A percentile compares a stretch with the other conserved stretches of the same genome.
Conservation (phyloP, 92 coral and sea anemone genomes). For the Umimayanthus kanabou region DNA sequence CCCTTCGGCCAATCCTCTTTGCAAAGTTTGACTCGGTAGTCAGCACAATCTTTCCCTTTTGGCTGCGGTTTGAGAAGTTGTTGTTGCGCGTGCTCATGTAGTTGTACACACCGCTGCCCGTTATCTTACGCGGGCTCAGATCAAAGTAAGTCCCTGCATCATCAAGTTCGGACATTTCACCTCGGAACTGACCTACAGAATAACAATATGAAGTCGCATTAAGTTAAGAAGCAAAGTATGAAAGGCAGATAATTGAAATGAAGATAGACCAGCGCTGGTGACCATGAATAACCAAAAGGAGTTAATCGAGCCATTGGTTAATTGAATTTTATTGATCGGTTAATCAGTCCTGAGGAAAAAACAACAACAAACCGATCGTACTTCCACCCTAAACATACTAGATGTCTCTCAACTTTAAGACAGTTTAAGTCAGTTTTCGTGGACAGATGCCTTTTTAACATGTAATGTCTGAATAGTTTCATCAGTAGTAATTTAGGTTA, state of each 20-base stretch:
- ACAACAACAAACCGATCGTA: no score
- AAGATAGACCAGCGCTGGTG: no score
- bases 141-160: constrained; percentile 98
- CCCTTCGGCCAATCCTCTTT: constrained; percentile 77
- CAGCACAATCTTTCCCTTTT: constrained; percentile 85
- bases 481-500: no score
- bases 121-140: constrained; percentile 85
- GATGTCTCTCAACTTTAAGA: no score
- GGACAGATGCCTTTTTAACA: no score
- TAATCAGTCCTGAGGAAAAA: no score
- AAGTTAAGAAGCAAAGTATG: neutral
- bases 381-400: no score
- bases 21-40: constrained; percentile 58
- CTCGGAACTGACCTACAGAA: constrained; percentile 82
- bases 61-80: constrained; percentile 97
- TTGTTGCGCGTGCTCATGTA: constrained; percentile 98
- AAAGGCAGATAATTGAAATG: neutral
- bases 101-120: constrained; percentile 87
- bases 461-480: no score
- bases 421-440: no score
- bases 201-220: neutral
- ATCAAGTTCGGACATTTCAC: constrained; percentile 98
- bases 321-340: no score
- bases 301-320: no score
- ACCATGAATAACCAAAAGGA: no score